These are phyloP conservation scores for Prionailurus bengalensis DNA, from an alignment of 2,113 vertebrate species.

Conservation along the genomic window DNA sequence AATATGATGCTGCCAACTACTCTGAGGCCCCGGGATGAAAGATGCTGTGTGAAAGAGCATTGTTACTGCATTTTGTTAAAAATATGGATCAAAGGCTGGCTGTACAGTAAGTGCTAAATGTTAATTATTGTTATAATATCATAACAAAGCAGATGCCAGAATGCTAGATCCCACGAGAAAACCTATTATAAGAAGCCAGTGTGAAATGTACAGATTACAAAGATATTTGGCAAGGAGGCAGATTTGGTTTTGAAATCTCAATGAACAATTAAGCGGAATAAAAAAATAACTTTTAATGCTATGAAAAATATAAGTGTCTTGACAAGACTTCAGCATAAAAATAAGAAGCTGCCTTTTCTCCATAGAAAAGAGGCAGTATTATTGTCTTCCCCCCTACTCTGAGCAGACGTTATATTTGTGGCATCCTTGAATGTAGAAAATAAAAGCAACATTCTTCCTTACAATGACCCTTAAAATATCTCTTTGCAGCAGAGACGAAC, in stretches of 20 bases:
- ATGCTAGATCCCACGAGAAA: slow-evolving; percentile 54
- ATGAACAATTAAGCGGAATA: slow-evolving; percentile 73
- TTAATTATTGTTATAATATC: slow-evolving; percentile 85
- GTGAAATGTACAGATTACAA: slow-evolving; percentile 69
- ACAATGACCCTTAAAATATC: slow-evolving; percentile 70
- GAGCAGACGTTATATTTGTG: slow-evolving; percentile 42
- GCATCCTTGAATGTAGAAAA: not conserved
- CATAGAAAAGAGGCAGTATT: not conserved
- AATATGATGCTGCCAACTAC: slow-evolving; percentile 73
- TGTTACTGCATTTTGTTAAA: slow-evolving; percentile 81
- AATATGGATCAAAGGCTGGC: slow-evolving; percentile 83
- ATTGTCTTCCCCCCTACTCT: not conserved
- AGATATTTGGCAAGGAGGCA: slow-evolving; percentile 75
- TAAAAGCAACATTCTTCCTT: not conserved
- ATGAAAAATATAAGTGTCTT: slow-evolving; percentile 81
- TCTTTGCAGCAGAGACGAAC: slow-evolving; percentile 20
- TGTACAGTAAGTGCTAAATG: slow-evolving; percentile 79
- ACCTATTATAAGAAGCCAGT: slow-evolving; percentile 78
- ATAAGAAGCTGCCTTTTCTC: slow-evolving; percentile 68
- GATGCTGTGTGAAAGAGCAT: slow-evolving; percentile 64
- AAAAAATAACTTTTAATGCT: slow-evolving; percentile 75
- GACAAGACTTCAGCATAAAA: slow-evolving; percentile 77
- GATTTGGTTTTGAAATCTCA: slow-evolving; percentile 75
- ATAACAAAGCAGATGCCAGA: slow-evolving; percentile 80
- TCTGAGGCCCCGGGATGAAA: slow-evolving; percentile 58